Evolutionary conservation across 2,888 invertebrate species (phyloP).

Genomic region (Rhorus exstirpatorius): DNA sequence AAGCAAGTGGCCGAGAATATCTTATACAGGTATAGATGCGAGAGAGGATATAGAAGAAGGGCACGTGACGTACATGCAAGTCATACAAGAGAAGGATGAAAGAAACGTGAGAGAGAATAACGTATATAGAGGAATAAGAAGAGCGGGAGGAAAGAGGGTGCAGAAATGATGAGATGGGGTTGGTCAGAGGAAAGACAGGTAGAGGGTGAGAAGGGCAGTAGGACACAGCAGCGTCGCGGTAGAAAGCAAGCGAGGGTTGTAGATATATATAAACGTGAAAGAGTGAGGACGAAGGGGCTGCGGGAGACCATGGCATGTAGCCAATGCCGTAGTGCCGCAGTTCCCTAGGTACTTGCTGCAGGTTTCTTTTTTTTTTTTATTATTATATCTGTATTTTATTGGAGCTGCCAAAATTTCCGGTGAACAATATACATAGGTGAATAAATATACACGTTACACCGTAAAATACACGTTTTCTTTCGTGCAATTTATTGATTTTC

Average conservation of each 20-base stretch:
- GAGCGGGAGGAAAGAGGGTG: conserved; percentile 39
- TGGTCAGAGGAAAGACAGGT: conserved; percentile 66
- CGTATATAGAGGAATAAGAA: conserved; percentile 17
- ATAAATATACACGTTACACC: not conserved
- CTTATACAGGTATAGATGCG: conserved; percentile 43
- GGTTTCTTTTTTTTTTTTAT: conserved; percentile 68
- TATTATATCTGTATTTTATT: conserved; percentile 68
- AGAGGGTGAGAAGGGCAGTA: conserved; percentile 72
- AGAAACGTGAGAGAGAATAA: conserved; percentile 60
- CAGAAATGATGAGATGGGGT: conserved; percentile 61
- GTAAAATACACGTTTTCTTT: conserved; percentile 30
- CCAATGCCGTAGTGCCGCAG: conserved; percentile 82
- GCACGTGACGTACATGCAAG: conserved; percentile 66
- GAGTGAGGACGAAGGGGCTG: conserved; percentile 73
- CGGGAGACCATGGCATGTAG: conserved; percentile 77
- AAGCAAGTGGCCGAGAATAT: conserved; percentile 59
- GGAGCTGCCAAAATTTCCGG: conserved; percentile 51
- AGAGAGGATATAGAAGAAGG: conserved; percentile 47
- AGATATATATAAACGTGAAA: conserved; percentile 60
- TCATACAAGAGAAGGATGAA: conserved; percentile 63
- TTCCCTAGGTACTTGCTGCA: conserved; percentile 77
- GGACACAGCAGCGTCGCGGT: conserved; percentile 66
- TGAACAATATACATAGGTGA: conserved; percentile 19
- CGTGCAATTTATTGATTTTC: conserved; percentile 42
- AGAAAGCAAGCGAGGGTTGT: conserved; percentile 57